Base-by-base conservation (phyloP, 2,113 vertebrate genomes). In the Amia ocellicauda region DNA sequence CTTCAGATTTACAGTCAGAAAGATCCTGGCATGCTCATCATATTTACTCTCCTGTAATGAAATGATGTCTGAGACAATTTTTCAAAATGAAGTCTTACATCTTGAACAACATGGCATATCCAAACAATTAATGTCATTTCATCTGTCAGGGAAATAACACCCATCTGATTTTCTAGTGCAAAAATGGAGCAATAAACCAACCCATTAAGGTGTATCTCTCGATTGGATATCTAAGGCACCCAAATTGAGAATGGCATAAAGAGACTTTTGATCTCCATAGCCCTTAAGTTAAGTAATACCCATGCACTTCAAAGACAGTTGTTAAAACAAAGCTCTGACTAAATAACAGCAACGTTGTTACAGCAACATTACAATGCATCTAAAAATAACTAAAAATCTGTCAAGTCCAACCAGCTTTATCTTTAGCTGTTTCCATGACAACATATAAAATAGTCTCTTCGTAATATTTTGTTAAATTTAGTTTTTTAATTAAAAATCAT, bases 391-490 rank as follows among this genome's bases (percentile, higher is more conserved):
- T 60, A 20, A 60, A 60, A 28, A 40, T 36, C 58, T 60, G 58
- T 40, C 56, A 29, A 36, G 41, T 42, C 28, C 58, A 24, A 60
- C 22, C 22, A 47, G 41, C 58, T 47, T 60, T 60, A 60, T 60
- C 58, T 43, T 60, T 42, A 3, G 17, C 58, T 60, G 58, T 60
- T 60, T 60, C 58, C 58, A 60, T 60, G 58, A 45, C 58, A 60
- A 60, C 58, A 60, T 45, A 60, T 60, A 60, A 60, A 28, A 60
- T 5, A 60, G 58, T 47, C 22, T 19, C 58, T 42, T 26, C 58
- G 19, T 23, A 47, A 14, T n/a, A n/a, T n/a, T n/a, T n/a, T n/a
- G n/a, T n/a, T n/a, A n/a, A n/a, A n/a, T n/a, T n/a, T 45, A 60
- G 58, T 60, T 60, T 60, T 23, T 60, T 45, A 56, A 56, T 56